phyloP scores from a whole-genome alignment of 2,113 vertebrate species.

The Meles meles region DNA sequence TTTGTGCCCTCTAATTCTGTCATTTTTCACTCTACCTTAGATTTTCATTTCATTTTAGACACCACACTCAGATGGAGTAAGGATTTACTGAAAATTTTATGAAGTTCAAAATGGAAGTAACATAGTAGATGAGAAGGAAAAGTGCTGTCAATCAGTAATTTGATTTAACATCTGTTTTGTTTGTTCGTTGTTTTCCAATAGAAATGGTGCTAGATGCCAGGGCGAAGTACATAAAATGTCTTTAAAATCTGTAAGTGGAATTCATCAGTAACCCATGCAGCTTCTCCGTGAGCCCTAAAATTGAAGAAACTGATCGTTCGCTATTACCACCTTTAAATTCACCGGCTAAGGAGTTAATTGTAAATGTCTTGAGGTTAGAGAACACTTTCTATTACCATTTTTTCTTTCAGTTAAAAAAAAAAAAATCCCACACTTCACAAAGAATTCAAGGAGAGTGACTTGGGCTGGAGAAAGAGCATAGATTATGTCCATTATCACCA shows the following conservation, averaged over 20 bases:
- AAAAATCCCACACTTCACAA: neutral
- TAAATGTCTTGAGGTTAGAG: neutral
- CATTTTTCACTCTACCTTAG: neutral
- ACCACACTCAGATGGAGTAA: neutral
- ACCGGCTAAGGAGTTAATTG: neutral
- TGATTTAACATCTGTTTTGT: neutral
- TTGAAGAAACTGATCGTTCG: neutral
- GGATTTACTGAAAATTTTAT: constrained; percentile 25
- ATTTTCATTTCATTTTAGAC: neutral
- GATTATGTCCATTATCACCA: neutral
- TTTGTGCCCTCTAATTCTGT: neutral
- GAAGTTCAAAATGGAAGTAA: constrained; percentile 14
- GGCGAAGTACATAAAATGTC: neutral
- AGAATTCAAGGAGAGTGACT: neutral
- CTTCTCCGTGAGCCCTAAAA: neutral
- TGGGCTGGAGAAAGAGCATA: neutral
- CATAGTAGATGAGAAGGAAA: neutral
- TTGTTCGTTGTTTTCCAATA: neutral
- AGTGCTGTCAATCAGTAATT: neutral
- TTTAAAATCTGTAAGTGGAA: neutral
- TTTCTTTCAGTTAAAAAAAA: neutral
- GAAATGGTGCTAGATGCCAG: neutral
- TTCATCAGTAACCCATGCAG: neutral
- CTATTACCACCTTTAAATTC: neutral
- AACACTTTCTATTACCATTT: neutral